Conservation (phyloP, 2,888 invertebrate species). For the Spialia ferax region DNA sequence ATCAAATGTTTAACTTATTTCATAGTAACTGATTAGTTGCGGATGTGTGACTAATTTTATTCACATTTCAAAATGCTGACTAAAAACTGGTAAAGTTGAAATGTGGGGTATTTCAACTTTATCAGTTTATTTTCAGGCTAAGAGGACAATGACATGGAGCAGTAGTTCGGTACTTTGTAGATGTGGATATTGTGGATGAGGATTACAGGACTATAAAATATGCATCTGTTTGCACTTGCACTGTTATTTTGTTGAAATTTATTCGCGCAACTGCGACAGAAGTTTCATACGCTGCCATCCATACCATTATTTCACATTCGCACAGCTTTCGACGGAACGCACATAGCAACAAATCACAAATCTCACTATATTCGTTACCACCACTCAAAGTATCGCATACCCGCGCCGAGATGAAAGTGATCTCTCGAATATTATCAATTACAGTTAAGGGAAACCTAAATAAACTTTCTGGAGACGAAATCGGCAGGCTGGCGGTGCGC, state of each 20-base stretch:
- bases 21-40: no score
- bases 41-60: no score
- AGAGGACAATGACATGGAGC: no score
- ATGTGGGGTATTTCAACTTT: no score
- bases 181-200: no score
- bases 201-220: no score
- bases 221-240: not conserved
- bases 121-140: no score
- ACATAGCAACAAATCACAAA: slow-evolving; percentile 41
- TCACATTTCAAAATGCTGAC: no score
- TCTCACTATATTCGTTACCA: slow-evolving; percentile 19
- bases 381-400: slow-evolving; percentile 41
- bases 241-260: not conserved
- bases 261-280: not conserved
- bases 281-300: not conserved
- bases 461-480: slow-evolving; percentile 61
- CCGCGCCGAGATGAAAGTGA: slow-evolving; percentile 66
- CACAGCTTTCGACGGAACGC: slow-evolving; percentile 1
- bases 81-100: no score
- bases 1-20: no score
- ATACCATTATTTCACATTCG: slow-evolving; percentile 2
- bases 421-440: slow-evolving; percentile 69
- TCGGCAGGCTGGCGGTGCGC: slow-evolving; percentile 63
- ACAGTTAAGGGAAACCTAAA: slow-evolving; percentile 69
- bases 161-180: no score